Evolutionary conservation across 2,797 vertebrate species (phyloP).

Genomic region (Micropoecilia bifurca): DNA sequence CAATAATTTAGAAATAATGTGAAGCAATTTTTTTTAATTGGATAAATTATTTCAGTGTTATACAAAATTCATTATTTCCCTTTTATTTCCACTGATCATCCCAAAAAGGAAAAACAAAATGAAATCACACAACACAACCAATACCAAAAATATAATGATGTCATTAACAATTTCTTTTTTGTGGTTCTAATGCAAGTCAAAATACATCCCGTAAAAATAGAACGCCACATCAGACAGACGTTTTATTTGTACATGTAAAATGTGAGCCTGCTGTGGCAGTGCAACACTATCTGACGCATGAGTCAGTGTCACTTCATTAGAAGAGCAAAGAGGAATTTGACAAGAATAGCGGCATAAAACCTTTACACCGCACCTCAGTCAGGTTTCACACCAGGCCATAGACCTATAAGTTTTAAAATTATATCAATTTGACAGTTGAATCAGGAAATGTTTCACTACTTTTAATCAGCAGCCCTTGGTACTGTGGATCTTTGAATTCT

Average conservation of each 20-base stretch:
- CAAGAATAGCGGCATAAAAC: slow-evolving; percentile 37
- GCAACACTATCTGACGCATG: slow-evolving; percentile 30
- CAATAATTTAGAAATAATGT: background rate
- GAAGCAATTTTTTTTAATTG: background rate
- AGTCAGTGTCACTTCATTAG: slow-evolving; percentile 52
- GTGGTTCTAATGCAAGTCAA: background rate
- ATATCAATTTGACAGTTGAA: background rate
- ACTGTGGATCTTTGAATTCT: background rate
- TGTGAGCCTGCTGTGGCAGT: slow-evolving; percentile 2
- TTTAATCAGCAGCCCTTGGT: background rate
- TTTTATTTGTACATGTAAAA: background rate
- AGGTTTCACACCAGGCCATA: background rate
- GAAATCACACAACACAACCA: background rate
- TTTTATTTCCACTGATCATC: background rate
- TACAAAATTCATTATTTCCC: background rate
- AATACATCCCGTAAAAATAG: background rate
- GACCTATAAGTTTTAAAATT: background rate
- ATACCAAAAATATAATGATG: background rate
- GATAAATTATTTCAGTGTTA: background rate
- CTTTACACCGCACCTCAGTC: background rate
- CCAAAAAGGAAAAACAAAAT: background rate
- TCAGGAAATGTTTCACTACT: background rate
- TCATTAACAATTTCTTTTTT: background rate
- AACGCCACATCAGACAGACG: background rate
- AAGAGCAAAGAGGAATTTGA: slow-evolving; percentile 64